A percentile compares a stretch with the other conserved stretches of the same genome.
phyloP scores from a whole-genome alignment of 2,888 invertebrate species.

The Trachelus troglodyta region DNA sequence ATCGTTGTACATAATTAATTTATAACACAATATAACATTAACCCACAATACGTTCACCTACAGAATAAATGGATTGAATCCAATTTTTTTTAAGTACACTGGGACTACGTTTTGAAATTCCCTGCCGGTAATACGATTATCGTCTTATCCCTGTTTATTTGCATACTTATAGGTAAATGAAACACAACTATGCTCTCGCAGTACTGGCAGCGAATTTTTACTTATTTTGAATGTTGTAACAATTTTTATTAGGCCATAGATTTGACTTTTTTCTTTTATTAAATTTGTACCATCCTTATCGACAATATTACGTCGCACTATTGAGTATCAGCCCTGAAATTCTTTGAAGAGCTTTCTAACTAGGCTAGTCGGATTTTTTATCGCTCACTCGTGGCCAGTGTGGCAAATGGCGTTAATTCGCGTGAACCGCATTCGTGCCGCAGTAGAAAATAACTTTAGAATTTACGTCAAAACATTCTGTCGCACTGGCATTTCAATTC shows the following conservation, averaged over 20 bases:
- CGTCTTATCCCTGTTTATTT: too few relatives aligned
- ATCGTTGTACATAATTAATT: neutral
- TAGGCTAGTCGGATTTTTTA: neutral
- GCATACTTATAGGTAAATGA: too few relatives aligned
- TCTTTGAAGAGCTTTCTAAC: neutral
- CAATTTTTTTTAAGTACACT: neutral
- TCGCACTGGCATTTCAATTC: neutral
- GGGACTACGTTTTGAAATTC: too few relatives aligned
- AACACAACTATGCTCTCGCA: too few relatives aligned
- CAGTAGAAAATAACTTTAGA: neutral
- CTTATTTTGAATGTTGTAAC: neutral
- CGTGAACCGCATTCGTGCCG: neutral
- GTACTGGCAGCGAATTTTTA: too few relatives aligned
- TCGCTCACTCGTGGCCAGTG: neutral
- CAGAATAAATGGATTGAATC: neutral
- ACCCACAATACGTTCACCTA: neutral
- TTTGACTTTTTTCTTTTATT: neutral
- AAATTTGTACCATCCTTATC: neutral
- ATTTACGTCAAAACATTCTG: neutral
- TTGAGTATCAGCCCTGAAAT: neutral
- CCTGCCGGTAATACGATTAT: too few relatives aligned
- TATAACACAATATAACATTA: neutral
- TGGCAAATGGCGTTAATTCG: neutral
- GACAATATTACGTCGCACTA: neutral
- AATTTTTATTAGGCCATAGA: neutral